phyloP scores from a whole-genome alignment of 2,797 vertebrate species.

The Percopsis omiscomaycus region DNA sequence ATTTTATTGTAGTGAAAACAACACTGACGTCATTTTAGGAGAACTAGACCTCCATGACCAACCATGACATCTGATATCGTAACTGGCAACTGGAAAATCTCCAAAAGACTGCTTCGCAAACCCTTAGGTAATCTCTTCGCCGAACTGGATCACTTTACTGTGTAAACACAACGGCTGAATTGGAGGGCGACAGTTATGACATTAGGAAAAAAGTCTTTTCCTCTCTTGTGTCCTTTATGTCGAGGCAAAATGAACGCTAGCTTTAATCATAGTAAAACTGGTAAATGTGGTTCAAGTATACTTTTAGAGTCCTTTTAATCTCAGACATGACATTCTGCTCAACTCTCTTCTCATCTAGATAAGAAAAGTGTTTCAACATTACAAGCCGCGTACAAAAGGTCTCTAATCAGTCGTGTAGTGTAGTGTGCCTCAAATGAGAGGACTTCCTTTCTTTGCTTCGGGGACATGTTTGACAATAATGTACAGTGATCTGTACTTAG shows the following conservation, averaged over 20 bases:
- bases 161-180: conserved; percentile 16
- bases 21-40: conserved; percentile 1
- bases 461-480: neutral
- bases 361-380: neutral
- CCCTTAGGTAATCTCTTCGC: neutral
- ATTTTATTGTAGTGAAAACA: neutral
- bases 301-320: conserved; percentile 1
- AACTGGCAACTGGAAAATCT: conserved; percentile 7
- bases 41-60: neutral
- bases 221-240: conserved; percentile 1
- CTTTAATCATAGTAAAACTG: too few species aligned
- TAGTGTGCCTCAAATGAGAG: conserved; percentile 13
- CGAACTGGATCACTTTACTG: conserved; percentile 21
- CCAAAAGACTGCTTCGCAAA: too few species aligned
- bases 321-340: neutral
- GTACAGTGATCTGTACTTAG: conserved; percentile 16
- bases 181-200: conserved; percentile 13
- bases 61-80: conserved; percentile 9
- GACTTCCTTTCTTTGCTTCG: conserved; percentile 13
- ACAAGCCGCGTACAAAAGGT: neutral
- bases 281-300: neutral
- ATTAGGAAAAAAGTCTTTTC: neutral
- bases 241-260: neutral
- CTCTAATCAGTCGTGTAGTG: conserved; percentile 9
- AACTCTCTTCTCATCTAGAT: neutral